Evolutionary conservation across 2,888 invertebrate genomes (phyloP).

Genomic region (Pecten maximus): DNA sequence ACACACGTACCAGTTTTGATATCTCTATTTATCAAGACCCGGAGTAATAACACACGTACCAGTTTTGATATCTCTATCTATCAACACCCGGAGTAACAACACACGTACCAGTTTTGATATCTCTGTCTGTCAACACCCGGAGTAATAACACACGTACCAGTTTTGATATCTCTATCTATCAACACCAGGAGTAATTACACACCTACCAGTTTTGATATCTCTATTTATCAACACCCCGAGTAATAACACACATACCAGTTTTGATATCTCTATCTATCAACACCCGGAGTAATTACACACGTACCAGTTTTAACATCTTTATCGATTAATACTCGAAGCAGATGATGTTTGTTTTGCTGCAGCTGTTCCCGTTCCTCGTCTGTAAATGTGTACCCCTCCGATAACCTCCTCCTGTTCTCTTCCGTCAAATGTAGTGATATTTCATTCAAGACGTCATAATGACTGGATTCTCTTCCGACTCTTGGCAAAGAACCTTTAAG

Average conservation of each 20-base stretch:
- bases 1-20: too few species aligned
- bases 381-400: background rate
- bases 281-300: too few species aligned
- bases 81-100: too few species aligned
- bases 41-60: too few species aligned
- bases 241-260: background rate
- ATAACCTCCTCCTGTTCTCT: background rate
- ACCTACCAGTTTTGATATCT: background rate
- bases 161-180: background rate
- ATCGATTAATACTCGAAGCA: background rate
- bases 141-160: too few species aligned
- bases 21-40: too few species aligned
- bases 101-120: too few species aligned
- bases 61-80: too few species aligned
- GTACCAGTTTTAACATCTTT: background rate
- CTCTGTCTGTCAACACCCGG: background rate
- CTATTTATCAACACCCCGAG: background rate
- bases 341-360: background rate
- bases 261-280: background rate
- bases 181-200: background rate
- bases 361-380: background rate
- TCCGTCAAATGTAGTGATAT: background rate
- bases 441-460: constrained; percentile 6
- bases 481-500: background rate
- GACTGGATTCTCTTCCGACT: background rate